A percentile compares a stretch with the other conserved stretches of the same genome.
Evolutionary conservation across 1,140 invertebrate genomes (phyloP).

Genomic region (Euschistus heros): DNA sequence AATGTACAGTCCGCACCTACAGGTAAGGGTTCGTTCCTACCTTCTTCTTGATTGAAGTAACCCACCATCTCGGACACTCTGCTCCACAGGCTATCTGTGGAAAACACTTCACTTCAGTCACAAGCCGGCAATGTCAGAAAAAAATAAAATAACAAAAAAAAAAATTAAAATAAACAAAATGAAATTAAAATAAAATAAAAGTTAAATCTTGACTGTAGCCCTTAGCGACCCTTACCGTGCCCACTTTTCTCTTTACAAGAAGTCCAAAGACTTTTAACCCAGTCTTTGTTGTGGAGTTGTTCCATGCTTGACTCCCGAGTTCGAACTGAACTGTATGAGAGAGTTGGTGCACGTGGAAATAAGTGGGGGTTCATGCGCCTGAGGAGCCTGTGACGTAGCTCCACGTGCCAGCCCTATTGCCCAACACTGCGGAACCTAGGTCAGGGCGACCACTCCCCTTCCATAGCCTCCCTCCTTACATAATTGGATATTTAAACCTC

Average conservation of each 20-base stretch:
- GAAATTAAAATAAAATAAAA: slow-evolving; percentile 16
- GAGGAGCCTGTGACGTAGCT: slow-evolving; percentile 25
- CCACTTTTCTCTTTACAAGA: slow-evolving; percentile 22
- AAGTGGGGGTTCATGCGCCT: slow-evolving; percentile 23
- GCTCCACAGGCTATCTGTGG: slow-evolving; percentile 34
- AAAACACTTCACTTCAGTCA: slow-evolving; percentile 18
- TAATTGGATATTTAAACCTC: not conserved
- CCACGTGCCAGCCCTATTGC: slow-evolving; percentile 19
- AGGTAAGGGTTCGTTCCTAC: slow-evolving; percentile 27
- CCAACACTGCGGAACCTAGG: slow-evolving; percentile 21
- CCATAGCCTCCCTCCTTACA: slow-evolving; percentile 16
- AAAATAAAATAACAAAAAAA: not conserved
- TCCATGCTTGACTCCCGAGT: slow-evolving; percentile 26
- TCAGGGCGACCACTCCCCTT: not conserved
- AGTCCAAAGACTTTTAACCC: slow-evolving; percentile 34
- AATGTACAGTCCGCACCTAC: slow-evolving; percentile 32
- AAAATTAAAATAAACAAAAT: slow-evolving; percentile 8
- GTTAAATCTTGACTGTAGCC: not conserved
- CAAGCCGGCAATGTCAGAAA: not conserved
- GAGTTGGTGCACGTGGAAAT: slow-evolving; percentile 24
- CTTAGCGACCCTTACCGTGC: slow-evolving; percentile 23
- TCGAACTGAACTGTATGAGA: slow-evolving; percentile 21
- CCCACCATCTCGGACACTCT: slow-evolving; percentile 36
- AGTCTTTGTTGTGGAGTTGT: slow-evolving; percentile 30
- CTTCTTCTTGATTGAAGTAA: slow-evolving; percentile 31